Conservation (phyloP, 2,113 vertebrate genomes). For the Mirza zaza region DNA sequence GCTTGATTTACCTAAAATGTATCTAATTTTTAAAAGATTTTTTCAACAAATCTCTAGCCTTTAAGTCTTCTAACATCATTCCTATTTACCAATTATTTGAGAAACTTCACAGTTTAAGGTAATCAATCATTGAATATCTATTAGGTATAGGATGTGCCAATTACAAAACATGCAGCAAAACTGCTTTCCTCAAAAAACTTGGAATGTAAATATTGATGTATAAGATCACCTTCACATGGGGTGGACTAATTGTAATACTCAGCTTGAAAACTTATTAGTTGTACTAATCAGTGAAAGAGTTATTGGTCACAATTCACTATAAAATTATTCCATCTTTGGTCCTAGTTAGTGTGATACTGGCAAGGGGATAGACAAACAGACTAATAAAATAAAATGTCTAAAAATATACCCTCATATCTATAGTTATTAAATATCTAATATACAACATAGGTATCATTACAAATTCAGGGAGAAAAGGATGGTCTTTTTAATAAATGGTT, state of each 20-base stretch:
- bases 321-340: background rate
- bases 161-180: constrained; percentile 25
- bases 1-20: background rate
- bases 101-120: constrained; percentile 13
- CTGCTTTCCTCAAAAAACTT: background rate
- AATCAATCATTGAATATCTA: constrained; percentile 7
- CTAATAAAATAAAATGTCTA: background rate
- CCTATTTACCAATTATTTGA: background rate
- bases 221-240: background rate
- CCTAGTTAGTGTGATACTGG: background rate
- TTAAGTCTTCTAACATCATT: background rate
- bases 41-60: background rate
- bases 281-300: background rate
- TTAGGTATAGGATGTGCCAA: background rate
- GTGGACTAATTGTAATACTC: background rate
- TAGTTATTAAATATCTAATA: background rate
- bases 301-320: background rate
- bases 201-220: background rate
- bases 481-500: background rate
- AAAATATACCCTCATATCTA: background rate
- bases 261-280: background rate
- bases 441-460: background rate
- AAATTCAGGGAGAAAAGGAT: background rate
- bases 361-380: background rate
- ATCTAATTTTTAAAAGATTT: background rate